Evolutionary conservation across 2,113 vertebrate species (phyloP).

Genomic region (Halcyon malimbica): DNA sequence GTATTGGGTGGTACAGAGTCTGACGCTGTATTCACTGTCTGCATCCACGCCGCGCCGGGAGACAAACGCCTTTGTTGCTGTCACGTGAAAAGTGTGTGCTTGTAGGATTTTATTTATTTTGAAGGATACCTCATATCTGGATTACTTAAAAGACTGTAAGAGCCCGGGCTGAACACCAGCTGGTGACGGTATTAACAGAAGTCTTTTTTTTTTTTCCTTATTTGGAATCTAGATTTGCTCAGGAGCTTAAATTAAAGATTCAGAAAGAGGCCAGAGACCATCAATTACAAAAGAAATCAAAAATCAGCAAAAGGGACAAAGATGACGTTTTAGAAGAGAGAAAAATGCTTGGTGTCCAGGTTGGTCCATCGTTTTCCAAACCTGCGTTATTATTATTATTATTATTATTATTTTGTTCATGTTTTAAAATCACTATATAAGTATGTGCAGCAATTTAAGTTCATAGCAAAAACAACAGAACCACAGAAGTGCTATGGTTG

Average conservation of each 20-base stretch:
- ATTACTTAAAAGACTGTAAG: neutral
- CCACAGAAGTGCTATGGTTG: too few relatives aligned
- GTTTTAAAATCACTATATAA: neutral
- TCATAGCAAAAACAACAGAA: neutral
- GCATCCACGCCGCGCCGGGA: neutral
- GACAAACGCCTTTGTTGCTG: neutral
- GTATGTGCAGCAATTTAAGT: neutral
- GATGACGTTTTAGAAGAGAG: slow-evolving; percentile 74
- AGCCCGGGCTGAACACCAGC: neutral
- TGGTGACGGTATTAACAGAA: neutral
- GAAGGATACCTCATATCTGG: neutral
- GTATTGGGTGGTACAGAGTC: neutral
- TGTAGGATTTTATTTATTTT: neutral
- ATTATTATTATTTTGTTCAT: neutral
- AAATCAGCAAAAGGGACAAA: slow-evolving; percentile 75
- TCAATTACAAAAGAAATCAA: slow-evolving; percentile 77
- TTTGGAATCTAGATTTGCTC: slow-evolving; percentile 75
- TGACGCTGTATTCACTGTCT: neutral
- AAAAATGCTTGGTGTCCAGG: slow-evolving; percentile 70
- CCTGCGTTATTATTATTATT: too few relatives aligned
- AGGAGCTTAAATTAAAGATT: slow-evolving; percentile 82
- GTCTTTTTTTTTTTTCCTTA: neutral
- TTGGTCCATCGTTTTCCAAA: slow-evolving; percentile 25
- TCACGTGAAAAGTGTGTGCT: neutral
- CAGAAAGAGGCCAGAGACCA: slow-evolving; percentile 82